These are phyloP conservation scores for Hyla sarda DNA, from an alignment of 2,113 vertebrate genomes.

Conservation along the genomic window DNA sequence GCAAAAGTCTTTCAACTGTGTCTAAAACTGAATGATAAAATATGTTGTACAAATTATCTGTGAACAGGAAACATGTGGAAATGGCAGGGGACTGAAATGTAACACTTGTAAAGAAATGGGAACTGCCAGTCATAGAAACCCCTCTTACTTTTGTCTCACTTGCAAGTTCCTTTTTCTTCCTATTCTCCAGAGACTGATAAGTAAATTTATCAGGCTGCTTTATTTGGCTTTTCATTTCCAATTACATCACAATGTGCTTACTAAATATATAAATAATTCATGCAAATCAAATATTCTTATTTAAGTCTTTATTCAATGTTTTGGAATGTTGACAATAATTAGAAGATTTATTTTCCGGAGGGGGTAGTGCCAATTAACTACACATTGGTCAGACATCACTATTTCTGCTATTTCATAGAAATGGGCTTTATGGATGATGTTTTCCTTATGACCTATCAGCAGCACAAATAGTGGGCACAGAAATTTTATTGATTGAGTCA, in stretches of 20 bases:
- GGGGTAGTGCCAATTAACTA: not conserved
- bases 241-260: conserved; percentile 58
- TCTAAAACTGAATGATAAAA: conserved; percentile 91
- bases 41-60: conserved; percentile 92
- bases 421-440: too few species aligned
- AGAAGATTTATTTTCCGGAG: not conserved
- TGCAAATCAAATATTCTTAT: conserved; percentile 37
- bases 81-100: conserved; percentile 84
- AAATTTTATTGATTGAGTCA: too few species aligned
- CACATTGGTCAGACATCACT: not conserved
- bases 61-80: conserved; percentile 88
- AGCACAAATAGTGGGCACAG: too few species aligned
- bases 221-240: conserved; percentile 59
- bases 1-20: conserved; percentile 90
- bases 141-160: conserved; percentile 72
- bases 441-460: too few species aligned
- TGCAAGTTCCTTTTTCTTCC: conserved; percentile 68
- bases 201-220: conserved; percentile 69
- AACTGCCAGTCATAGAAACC: conserved; percentile 81
- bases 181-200: conserved; percentile 64
- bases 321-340: conserved; percentile 24
- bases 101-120: conserved; percentile 88
- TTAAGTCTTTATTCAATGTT: conserved; percentile 24
- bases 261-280: conserved; percentile 46
- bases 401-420: not conserved